phyloP scores from a whole-genome alignment of 1,140 invertebrate species.

The Macrosteles quadrilineatus region DNA sequence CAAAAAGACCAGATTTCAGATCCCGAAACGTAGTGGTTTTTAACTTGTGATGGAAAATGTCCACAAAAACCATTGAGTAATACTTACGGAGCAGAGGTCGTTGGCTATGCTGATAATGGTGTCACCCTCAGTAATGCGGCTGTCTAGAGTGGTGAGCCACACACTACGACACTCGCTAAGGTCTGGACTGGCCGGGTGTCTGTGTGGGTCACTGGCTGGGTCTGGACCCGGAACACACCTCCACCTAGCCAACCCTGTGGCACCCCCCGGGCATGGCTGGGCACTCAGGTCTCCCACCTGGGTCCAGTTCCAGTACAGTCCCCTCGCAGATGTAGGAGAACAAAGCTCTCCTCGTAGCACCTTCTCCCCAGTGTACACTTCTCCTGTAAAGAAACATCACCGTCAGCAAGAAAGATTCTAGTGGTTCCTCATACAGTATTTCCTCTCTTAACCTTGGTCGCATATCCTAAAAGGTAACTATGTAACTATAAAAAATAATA shows the following conservation, averaged over 20 bases:
- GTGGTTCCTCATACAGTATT: too few species aligned
- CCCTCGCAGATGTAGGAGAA: constrained; percentile 68
- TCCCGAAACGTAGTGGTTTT: too few species aligned
- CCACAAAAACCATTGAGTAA: too few species aligned
- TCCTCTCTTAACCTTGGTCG: too few species aligned
- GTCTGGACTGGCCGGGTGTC: constrained; percentile 79
- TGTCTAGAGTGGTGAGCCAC: constrained; percentile 83
- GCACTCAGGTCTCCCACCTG: constrained; percentile 67
- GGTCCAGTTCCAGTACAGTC: constrained; percentile 88
- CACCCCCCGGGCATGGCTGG: constrained; percentile 86
- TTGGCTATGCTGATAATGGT: constrained; percentile 76
- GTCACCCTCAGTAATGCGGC: constrained; percentile 73
- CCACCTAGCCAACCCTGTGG: constrained; percentile 82
- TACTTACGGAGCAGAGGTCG: constrained; percentile 70
- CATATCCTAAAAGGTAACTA: too few species aligned
- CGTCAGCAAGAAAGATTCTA: too few species aligned
- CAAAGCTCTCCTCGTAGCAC: constrained; percentile 52
- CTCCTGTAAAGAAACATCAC: too few species aligned
- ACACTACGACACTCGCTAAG: constrained; percentile 88
- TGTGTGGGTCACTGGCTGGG: constrained; percentile 51
- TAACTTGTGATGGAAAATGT: too few species aligned
- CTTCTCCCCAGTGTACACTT: constrained; percentile 22
- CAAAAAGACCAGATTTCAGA: too few species aligned
- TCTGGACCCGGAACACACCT: constrained; percentile 58
- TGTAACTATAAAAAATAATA: too few species aligned